phyloP scores from a whole-genome alignment of 2,797 vertebrate species.

The Anguilla marmorata region DNA sequence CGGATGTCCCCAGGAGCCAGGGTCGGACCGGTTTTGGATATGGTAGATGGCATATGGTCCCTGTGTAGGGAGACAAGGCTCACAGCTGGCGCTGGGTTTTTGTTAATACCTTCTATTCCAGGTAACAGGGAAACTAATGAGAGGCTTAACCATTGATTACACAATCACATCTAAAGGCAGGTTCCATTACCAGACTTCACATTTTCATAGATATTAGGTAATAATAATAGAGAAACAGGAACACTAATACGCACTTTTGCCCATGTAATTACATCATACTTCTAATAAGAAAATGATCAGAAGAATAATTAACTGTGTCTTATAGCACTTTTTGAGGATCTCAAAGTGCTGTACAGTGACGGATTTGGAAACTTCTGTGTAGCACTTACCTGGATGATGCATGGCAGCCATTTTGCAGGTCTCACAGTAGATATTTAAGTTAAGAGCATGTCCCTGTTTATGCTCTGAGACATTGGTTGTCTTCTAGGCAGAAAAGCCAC shows the following conservation, averaged over 20 bases:
- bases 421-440: too few relatives aligned
- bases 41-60: slow-evolving; percentile 55
- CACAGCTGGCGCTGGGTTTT: slow-evolving; percentile 45
- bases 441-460: too few relatives aligned
- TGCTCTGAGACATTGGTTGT: too few relatives aligned
- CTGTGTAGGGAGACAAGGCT: slow-evolving; percentile 47
- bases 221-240: background rate
- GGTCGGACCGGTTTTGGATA: background rate
- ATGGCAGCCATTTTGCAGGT: too few relatives aligned
- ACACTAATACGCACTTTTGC: background rate
- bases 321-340: too few relatives aligned
- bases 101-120: slow-evolving; percentile 59
- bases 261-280: slow-evolving; percentile 2
- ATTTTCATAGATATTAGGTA: background rate
- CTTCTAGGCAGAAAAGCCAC: too few relatives aligned
- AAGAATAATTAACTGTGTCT: too few relatives aligned
- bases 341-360: too few relatives aligned
- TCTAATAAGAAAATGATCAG: background rate
- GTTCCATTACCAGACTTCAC: slow-evolving; percentile 25
- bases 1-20: background rate
- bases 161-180: slow-evolving; percentile 51
- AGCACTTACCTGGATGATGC: too few relatives aligned
- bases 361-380: too few relatives aligned
- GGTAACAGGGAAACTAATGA: slow-evolving; percentile 53
- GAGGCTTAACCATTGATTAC: slow-evolving; percentile 55